Evolutionary conservation across 2,113 vertebrate genomes (phyloP).

Genomic region (Bothrops jararaca): DNA sequence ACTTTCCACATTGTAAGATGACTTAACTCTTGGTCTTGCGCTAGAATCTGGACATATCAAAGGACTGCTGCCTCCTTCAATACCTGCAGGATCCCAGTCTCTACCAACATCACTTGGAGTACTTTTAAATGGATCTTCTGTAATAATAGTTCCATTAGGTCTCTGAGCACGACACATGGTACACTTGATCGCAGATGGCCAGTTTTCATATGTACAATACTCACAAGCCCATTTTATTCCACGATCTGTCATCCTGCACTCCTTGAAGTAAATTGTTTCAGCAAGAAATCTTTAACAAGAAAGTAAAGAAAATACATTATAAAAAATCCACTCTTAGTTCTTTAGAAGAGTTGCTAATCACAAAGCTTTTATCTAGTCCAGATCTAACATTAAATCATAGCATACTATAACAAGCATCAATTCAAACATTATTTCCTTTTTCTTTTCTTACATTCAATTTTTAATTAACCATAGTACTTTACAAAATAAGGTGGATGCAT

Average conservation of each 20-base stretch:
- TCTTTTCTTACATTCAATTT: background rate
- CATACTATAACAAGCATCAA: background rate
- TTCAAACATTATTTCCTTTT: background rate
- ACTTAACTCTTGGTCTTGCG: constrained; percentile 89
- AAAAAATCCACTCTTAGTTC: background rate
- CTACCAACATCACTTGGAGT: constrained; percentile 83
- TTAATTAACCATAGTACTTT: background rate
- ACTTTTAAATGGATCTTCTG: constrained; percentile 95
- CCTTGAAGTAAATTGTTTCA: constrained; percentile 71
- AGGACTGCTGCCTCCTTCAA: constrained; percentile 86
- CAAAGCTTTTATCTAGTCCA: background rate
- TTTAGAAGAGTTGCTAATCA: background rate
- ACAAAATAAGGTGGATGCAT: background rate
- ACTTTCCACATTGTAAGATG: constrained; percentile 80
- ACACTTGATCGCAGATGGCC: constrained; percentile 98
- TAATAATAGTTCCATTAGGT: constrained; percentile 93
- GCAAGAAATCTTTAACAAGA: constrained; percentile 71
- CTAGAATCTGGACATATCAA: constrained; percentile 98
- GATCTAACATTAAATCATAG: background rate
- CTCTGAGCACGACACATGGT: constrained; percentile 98
- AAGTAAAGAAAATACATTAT: constrained; percentile 61
- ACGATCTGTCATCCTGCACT: constrained; percentile 93
- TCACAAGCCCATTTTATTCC: constrained; percentile 98
- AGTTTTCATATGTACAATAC: constrained; percentile 99
- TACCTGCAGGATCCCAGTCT: constrained; percentile 84